Conservation (phyloP, 1,140 invertebrate species). For the Lineus longissimus region DNA sequence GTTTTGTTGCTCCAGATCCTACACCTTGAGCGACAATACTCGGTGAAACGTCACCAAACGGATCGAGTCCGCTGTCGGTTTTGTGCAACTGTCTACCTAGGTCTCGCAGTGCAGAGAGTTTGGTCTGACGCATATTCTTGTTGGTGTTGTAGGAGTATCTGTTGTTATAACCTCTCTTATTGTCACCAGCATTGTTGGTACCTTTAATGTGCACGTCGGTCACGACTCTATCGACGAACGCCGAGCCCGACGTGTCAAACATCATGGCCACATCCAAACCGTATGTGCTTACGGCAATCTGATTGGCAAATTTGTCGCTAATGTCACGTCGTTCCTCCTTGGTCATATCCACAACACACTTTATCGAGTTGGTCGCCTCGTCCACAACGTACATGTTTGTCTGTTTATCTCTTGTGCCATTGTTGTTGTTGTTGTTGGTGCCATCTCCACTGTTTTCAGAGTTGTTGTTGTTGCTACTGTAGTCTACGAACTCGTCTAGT, state of each 20-base stretch:
- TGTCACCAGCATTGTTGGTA: too few species aligned
- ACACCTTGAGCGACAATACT: too few species aligned
- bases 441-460: too few species aligned
- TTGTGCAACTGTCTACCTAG: not conserved
- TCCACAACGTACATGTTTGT: not conserved
- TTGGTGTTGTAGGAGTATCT: not conserved
- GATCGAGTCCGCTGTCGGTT: not conserved
- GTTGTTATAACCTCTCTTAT: too few species aligned
- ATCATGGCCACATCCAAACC: not conserved
- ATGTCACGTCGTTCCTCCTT: not conserved
- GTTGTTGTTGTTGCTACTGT: not conserved
- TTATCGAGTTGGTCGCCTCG: not conserved
- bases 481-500: not conserved
- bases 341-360: not conserved
- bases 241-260: not conserved
- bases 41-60: not conserved
- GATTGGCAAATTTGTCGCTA: not conserved
- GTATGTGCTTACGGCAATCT: not conserved
- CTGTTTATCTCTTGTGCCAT: not conserved
- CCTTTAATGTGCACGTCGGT: conserved; percentile 4
- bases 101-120: not conserved
- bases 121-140: not conserved
- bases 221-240: not conserved
- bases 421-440: not conserved
- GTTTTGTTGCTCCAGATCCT: too few species aligned